These are phyloP conservation scores for Andricus grossulariae DNA, from an alignment of 1,140 invertebrate species.

Conservation along the genomic window DNA sequence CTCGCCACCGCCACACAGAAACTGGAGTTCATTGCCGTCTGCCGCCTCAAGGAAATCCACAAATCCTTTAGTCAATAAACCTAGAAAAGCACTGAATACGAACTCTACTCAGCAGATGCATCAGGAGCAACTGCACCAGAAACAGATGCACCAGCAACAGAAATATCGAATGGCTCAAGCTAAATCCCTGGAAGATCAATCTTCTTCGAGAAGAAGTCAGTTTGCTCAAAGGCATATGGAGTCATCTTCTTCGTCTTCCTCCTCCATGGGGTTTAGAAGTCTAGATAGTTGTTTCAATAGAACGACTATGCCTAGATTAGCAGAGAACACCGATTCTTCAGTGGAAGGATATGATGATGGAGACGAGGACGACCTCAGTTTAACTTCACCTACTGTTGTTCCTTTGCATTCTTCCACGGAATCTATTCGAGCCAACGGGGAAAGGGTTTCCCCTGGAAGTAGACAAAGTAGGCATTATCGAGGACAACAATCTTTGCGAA, in stretches of 20 bases:
- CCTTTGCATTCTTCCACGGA: conserved; percentile 66
- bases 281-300: conserved; percentile 76
- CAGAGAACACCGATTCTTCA: conserved; percentile 78
- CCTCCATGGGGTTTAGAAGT: conserved; percentile 78
- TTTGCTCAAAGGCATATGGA: conserved; percentile 76
- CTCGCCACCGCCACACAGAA: conserved; percentile 66
- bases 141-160: conserved; percentile 52
- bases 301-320: conserved; percentile 75
- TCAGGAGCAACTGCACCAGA: conserved; percentile 49
- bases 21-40: conserved; percentile 68
- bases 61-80: conserved; percentile 47
- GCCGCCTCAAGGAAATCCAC: conserved; percentile 55
- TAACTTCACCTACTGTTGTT: conserved; percentile 51
- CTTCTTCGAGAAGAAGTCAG: conserved; percentile 71
- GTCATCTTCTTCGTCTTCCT: conserved; percentile 78
- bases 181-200: conserved; percentile 78
- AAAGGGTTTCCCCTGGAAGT: conserved; percentile 72
- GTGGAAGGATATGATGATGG: conserved; percentile 78
- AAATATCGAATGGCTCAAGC: conserved; percentile 75
- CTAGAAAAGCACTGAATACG: conserved; percentile 49
- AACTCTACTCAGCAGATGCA: conserved; percentile 41
- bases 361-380: conserved; percentile 76
- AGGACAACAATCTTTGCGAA: conserved; percentile 65
- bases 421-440: conserved; percentile 59
- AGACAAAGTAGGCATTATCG: conserved; percentile 63